Evolutionary conservation across 2,797 vertebrate species (phyloP).

Genomic region (Adelosebastes latens): DNA sequence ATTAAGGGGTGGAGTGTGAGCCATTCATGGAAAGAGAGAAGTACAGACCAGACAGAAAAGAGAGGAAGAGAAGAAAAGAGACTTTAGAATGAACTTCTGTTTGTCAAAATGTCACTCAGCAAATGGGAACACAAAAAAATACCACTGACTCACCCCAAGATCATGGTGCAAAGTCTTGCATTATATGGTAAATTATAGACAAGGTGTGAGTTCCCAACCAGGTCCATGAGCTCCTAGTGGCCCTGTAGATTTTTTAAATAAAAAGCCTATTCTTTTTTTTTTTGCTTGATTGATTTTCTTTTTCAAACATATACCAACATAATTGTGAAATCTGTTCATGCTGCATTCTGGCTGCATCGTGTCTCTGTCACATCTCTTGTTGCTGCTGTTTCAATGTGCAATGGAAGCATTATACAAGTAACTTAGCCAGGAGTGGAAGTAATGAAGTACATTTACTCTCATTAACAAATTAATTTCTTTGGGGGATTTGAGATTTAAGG

Average conservation of each 20-base stretch:
- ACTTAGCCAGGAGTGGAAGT: neutral
- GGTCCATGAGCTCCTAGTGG: neutral
- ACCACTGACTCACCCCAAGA: neutral
- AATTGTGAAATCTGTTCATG: neutral
- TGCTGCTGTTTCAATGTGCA: neutral
- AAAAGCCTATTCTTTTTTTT: neutral
- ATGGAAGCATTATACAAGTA: neutral
- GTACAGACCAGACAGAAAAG: neutral
- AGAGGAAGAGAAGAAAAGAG: neutral
- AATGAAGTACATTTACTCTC: neutral
- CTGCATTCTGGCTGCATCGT: neutral
- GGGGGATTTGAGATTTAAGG: no score
- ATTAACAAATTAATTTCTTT: no score
- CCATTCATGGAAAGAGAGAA: slow-evolving; percentile 39
- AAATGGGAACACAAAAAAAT: neutral
- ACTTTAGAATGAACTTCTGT: neutral
- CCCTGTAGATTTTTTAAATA: no score
- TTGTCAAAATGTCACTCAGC: neutral
- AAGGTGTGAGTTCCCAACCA: neutral
- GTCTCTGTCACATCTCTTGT: neutral
- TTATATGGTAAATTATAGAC: neutral
- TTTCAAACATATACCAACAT: neutral
- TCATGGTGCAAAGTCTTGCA: neutral
- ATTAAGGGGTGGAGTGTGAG: slow-evolving; percentile 33
- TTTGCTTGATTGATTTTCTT: neutral